Base-by-base conservation (phyloP, 1,140 invertebrate species). In the Chlorops oryzae region DNA sequence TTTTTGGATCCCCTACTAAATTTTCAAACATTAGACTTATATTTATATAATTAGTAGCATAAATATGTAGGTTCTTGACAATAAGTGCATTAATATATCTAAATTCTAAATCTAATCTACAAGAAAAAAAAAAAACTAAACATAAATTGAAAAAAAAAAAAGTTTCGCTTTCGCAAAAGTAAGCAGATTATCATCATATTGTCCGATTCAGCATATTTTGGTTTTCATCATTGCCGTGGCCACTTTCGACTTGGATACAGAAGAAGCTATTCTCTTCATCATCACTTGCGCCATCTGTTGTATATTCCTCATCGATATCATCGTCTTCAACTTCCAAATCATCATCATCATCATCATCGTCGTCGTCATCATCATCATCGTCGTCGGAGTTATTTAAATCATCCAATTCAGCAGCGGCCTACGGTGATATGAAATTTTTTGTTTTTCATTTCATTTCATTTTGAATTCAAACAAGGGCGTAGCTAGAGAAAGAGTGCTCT, bases 301-400 rank as follows among this genome's bases (percentile, higher is more conserved):
- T 37, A 28, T 50, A 61, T 18, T 38, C 46, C 18, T 48, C 34
- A 12, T 35, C 38, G 22, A 25, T 12, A 40, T 46, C 28, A 13
- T 47, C 52, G 2, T 34, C 48, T 7, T 57, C 55, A 10, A 39
- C 15, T 13, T 63, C 61, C 22, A 58, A 50, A 23, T 64, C 59
- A 10, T 37, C 47, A 4, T 65, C 63, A 34, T 59, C 62, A 20
- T 62, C 58, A 5, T 59, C 63, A 42, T 58, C 57, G 48, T 59
- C 46, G 6, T 59, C 59, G 35, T 64, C 64, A 27, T 61, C 58
- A 10, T 57, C 45, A 27, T 59, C 60, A 25, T 55, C 40, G 47
- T 51, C 15, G 40, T 50, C 23, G n/a, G n/a, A n/a, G n/a, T n/a
- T n/a, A n/a, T n/a, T n/a, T 21, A 39, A 15, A 2, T 45, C 32